Evolutionary conservation across 2,113 vertebrate genomes (phyloP).

Genomic region (Lepisosteus oculatus): DNA sequence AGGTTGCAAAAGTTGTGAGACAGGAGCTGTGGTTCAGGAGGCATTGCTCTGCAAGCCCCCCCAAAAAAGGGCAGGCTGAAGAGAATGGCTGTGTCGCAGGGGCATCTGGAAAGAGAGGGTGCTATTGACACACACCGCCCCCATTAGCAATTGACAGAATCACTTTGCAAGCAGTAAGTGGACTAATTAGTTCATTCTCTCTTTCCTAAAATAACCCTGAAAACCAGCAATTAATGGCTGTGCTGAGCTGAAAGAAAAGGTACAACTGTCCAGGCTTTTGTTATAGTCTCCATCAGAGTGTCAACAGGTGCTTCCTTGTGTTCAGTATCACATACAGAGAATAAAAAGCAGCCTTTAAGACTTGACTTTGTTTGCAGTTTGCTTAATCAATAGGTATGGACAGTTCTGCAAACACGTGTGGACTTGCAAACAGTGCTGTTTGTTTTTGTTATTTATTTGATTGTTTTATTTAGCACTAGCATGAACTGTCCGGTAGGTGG

Average conservation of each 20-base stretch:
- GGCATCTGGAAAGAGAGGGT: slow-evolving; percentile 63
- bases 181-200: slow-evolving; percentile 62
- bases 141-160: slow-evolving; percentile 68
- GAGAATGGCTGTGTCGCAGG: slow-evolving; percentile 53
- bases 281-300: slow-evolving; percentile 25
- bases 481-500: slow-evolving; percentile 59
- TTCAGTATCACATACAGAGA: slow-evolving; percentile 22
- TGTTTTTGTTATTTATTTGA: too few species aligned
- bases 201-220: slow-evolving; percentile 43
- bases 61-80: slow-evolving; percentile 57
- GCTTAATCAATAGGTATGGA: neutral
- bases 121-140: slow-evolving; percentile 40
- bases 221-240: slow-evolving; percentile 40
- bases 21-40: slow-evolving; percentile 50
- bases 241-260: slow-evolving; percentile 37
- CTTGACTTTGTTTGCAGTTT: neutral
- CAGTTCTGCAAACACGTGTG: neutral
- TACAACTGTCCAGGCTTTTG: slow-evolving; percentile 27
- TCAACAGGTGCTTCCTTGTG: slow-evolving; percentile 35
- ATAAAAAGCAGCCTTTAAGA: slow-evolving; percentile 18
- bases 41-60: slow-evolving; percentile 38
- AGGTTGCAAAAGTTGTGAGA: slow-evolving; percentile 28
- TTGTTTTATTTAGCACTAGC: too few species aligned
- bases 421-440: too few species aligned
- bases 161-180: slow-evolving; percentile 61